Conservation (phyloP, 2,797 vertebrate species). For the Mormyrus hasselquistii region DNA sequence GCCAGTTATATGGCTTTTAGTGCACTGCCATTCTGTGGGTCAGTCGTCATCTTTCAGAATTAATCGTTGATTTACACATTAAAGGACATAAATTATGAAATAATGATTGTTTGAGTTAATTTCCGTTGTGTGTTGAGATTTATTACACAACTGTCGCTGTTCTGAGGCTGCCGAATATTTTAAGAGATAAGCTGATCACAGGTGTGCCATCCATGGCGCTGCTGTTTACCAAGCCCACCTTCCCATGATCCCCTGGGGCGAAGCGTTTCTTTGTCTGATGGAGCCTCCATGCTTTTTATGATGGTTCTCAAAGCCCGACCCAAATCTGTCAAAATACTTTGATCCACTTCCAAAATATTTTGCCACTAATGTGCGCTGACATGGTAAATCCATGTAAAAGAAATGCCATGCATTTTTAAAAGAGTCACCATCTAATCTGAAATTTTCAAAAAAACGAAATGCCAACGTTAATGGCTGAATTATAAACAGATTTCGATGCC, state of each 20-base stretch:
- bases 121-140: not conserved
- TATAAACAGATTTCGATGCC: not conserved
- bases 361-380: conserved; percentile 34
- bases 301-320: conserved; percentile 32
- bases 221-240: not conserved
- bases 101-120: not conserved
- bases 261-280: conserved; percentile 17
- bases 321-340: conserved; percentile 44
- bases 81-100: conserved; percentile 1
- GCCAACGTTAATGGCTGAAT: not conserved
- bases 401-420: not conserved
- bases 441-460: not conserved
- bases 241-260: not conserved
- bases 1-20: not conserved
- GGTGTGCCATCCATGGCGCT: not conserved
- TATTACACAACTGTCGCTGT: not conserved
- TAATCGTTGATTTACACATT: not conserved
- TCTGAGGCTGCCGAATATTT: not conserved
- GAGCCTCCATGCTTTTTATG: conserved; percentile 19
- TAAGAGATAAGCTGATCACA: not conserved
- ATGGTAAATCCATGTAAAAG: conserved; percentile 18
- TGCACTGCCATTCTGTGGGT: not conserved
- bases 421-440: not conserved
- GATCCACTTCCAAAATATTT: conserved; percentile 33
- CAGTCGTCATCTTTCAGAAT: not conserved